Base-by-base conservation (phyloP, 2,888 invertebrate genomes). In the Andrena praecox region DNA sequence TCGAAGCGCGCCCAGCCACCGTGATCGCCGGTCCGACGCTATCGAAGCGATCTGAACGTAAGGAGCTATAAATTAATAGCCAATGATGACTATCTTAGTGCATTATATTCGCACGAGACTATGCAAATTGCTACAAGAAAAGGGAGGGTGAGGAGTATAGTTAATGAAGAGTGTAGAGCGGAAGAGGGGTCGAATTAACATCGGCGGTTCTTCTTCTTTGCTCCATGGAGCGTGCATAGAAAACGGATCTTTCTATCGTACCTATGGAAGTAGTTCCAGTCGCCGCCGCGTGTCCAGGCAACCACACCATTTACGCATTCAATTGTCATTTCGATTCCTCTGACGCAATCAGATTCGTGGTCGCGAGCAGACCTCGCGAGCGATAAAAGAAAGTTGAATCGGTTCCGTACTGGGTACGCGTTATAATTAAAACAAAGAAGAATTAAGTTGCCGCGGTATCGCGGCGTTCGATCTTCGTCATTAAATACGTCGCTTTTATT, bases 71-170 rank as follows among this genome's bases (percentile, higher is more conserved):
- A 85, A 86, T 86, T 86, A 86, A 82, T 85, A 52, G 73, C 64
- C 74, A 62, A 64, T 71, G 80, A 87, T 87, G 62, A 77, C 63
- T 80, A 86, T 87, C 87, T 83, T 80, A 76, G 77, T 66, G 78
- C 71, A 68, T 80, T 80, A 69, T 77, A 77, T 85, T 87, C 82
- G 76, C 81, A 71, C 87, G 80, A 77, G 80, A 60, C 70, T 78
- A 73, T 82, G 85, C 83, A 87, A 87, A 87, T 87, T 81, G 74
- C 48, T 82, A 85, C 87, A 85, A 85, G 87, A 69, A 85, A 85
- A 67, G 76, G 87, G 87, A 77, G 86, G 87, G 62, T 42, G 84
- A 78, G 75, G 77, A 52, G 66, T 70, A 70, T 56, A 50, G 80
- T 79, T 85, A 87, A 87, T 85, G 85, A 87, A 87, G 85, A 87